These are phyloP conservation scores for Papilio polytes DNA, from an alignment of 1,140 invertebrate species.

Conservation along the genomic window DNA sequence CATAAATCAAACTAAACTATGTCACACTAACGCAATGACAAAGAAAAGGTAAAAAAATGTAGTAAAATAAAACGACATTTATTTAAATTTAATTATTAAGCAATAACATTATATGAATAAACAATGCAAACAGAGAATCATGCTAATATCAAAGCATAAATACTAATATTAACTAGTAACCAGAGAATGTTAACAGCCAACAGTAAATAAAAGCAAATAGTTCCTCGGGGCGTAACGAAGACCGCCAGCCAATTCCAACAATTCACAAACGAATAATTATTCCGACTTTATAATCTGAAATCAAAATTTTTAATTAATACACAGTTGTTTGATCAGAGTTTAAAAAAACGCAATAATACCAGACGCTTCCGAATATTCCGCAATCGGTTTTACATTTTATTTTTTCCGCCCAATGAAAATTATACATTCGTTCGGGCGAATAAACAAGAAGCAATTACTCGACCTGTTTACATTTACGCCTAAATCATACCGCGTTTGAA, in stretches of 20 bases:
- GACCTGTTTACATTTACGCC: constrained; percentile 46
- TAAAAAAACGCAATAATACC: constrained; percentile 28
- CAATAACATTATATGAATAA: background rate
- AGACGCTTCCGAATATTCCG: constrained; percentile 13
- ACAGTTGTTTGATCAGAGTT: constrained; percentile 28
- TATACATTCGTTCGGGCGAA: constrained; percentile 40
- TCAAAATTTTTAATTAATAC: constrained; percentile 28
- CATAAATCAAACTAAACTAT: no score
- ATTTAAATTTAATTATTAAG: background rate
- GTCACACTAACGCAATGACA: no score
- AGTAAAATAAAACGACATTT: no score
- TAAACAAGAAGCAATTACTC: constrained; percentile 48
- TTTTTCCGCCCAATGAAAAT: constrained; percentile 32
- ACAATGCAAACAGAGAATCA: background rate
- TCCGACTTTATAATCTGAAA: background rate
- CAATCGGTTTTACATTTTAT: constrained; percentile 26
- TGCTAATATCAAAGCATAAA: background rate
- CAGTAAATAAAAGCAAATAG: constrained; percentile 16
- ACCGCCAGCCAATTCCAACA: background rate
- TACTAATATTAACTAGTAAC: constrained; percentile 19
- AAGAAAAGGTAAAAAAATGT: no score
- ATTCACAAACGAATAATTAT: background rate
- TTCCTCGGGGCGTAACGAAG: constrained; percentile 2
- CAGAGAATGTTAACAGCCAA: constrained; percentile 23
- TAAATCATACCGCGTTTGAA: constrained; percentile 41